Base-by-base conservation (phyloP, 2,888 invertebrate genomes). In the Rhaphigaster nebulosa region DNA sequence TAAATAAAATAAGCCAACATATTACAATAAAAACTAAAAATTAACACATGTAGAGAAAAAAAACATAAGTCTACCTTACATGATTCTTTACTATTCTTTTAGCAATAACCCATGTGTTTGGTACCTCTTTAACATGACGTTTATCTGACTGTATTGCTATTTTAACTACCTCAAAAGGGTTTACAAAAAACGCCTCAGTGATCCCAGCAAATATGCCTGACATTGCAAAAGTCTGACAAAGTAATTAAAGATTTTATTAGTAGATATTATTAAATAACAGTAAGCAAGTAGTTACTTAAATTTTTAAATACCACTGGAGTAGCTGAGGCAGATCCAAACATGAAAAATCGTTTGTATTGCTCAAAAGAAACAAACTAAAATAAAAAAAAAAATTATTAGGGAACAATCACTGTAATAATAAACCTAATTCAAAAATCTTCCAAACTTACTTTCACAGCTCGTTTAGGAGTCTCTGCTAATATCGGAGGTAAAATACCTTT, bases 111-210 rank as follows among this genome's bases (percentile, higher is more conserved):
- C 97, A 96, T 0, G 98, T 97, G 92, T 96, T 96, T 0, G 97
- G 97, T 23, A 95, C 94, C 93, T 96, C 95, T 90, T 95, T 94
- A 52, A 95, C 95, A 88, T 95, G 94, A 0, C 96, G 94, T 91
- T 96, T 96, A 93, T 97, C 96, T 0, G 97, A 96, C 93, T 97
- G 97, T 91, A 97, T 94, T 2, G 96, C 96, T n/a, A 99, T 98
- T 95, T 99, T 99, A 0, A 99, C 97, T 56, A 98, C 98, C 95
- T 99, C 98, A 93, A 98, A 98, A 0, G 98, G 98, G 94, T 98
- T 98, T 0, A 98, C 97, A 90, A 98, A 95, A 92, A 98, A 95
- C 13, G 97, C 98, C 94, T 99, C 98, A n/a, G 98, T 97, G 4
- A 98, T 94, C 88, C 99, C 99, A 87, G 98, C 97, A 91, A 96